phyloP scores from a whole-genome alignment of 2,888 invertebrate species.

The Pyrgus malvae region DNA sequence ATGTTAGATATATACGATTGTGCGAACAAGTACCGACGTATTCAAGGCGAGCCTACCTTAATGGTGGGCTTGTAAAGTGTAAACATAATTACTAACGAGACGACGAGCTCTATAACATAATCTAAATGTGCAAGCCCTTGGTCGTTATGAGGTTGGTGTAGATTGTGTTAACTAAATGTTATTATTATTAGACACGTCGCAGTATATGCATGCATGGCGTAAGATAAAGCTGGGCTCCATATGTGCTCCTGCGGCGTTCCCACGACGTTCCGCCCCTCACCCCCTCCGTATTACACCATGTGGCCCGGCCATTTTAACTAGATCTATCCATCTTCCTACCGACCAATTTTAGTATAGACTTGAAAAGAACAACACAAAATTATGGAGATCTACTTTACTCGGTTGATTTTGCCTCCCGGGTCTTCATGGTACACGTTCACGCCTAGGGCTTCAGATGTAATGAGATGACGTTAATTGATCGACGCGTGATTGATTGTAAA shows the following conservation, averaged over 20 bases:
- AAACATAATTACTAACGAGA: constrained; percentile 40
- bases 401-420: constrained; percentile 69
- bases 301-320: constrained; percentile 57
- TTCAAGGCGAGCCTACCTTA: constrained; percentile 38
- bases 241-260: constrained; percentile 71
- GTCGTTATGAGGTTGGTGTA: constrained; percentile 55
- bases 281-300: constrained; percentile 56
- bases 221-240: constrained; percentile 77
- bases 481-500: constrained; percentile 71
- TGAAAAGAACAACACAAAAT: constrained; percentile 27
- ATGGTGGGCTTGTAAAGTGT: constrained; percentile 31
- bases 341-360: constrained; percentile 18
- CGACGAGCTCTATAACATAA: constrained; percentile 44
- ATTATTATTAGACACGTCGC: constrained; percentile 68
- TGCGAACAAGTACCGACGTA: constrained; percentile 7
- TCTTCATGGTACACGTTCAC: constrained; percentile 60
- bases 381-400: constrained; percentile 45
- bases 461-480: constrained; percentile 66
- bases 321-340: constrained; percentile 45
- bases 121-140: constrained; percentile 54
- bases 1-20: background rate
- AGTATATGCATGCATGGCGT: constrained; percentile 61
- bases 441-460: constrained; percentile 72
- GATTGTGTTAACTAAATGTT: constrained; percentile 67
- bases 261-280: constrained; percentile 55